Base-by-base conservation (phyloP, 2,888 invertebrate genomes). In the Eucera pruinosa region DNA sequence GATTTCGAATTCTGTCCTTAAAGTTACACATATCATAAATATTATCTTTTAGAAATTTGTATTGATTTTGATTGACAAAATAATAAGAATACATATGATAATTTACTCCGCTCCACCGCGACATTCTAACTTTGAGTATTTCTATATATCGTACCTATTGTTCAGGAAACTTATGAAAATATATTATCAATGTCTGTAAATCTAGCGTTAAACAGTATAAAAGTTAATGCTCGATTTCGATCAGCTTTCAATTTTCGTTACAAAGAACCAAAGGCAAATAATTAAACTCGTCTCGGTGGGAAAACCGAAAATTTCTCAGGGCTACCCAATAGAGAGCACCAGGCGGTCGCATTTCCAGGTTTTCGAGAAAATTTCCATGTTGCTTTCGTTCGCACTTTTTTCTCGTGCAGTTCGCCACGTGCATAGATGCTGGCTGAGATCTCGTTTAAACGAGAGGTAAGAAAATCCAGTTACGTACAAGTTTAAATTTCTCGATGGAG, bases 351-450 rank as follows among this genome's bases (percentile, higher is more conserved):
- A 7, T 43, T 52, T 5, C 6, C 13, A 2, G 18, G 13, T 39
- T 50, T 18, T 20, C 36, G 18, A 15, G 39, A 68, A n/a, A 45
- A 60, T 60, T 68, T 39, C 18, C 23, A 11, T 36, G 20, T 18
- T 54, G 23, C 52, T 52, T 68, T 68, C 72, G 68, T 60, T 68
- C 52, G 52, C 68, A 68, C 43, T 52, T 71, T 67, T 58, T 50
- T 41, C 20, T 18, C 36, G 20, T 9, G 18, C 3, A 18, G 20
- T 23, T n/a, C 9, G 11, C 27, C 15, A 50, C 48, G 36, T 11
- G 47, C 25, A 13, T 13, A 3, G 33, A 7, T 2, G 18, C 18
- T 13, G 13, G 25, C 7, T 13, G 2, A 5, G 9, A 18, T 9
- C 20, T 2, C n/a, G 45, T 15, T 39, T 39, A 54, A 68, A 58